phyloP scores from a whole-genome alignment of 2,113 vertebrate genomes.

The Gallinago paraguaiae region DNA sequence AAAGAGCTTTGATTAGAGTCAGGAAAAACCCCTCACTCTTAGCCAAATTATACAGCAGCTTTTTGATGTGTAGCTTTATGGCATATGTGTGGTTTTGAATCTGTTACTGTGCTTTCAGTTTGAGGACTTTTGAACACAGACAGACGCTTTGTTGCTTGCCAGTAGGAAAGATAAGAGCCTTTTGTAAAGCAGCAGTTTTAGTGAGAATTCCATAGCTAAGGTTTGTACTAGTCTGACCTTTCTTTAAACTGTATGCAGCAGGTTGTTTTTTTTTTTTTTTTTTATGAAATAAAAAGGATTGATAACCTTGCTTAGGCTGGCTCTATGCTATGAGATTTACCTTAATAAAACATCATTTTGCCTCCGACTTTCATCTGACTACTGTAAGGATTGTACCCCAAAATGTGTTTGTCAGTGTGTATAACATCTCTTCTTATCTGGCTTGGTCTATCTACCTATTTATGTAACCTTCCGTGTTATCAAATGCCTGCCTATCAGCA shows the following conservation, averaged over 20 bases:
- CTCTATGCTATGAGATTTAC: neutral
- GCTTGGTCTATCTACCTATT: neutral
- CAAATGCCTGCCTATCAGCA: neutral
- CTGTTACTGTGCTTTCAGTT: neutral
- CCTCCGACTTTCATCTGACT: neutral
- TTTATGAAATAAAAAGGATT: neutral
- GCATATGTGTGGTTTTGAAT: neutral
- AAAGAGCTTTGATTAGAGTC: neutral
- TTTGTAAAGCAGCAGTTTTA: neutral
- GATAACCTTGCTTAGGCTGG: neutral
- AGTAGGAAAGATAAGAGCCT: neutral
- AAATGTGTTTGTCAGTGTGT: neutral
- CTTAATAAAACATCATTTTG: neutral
- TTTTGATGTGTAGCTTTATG: neutral
- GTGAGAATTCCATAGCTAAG: neutral
- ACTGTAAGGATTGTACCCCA: neutral
- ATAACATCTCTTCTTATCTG: neutral
- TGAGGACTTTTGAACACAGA: neutral
- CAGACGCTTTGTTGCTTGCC: neutral
- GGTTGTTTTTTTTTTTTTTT: neutral
- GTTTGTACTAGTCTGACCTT: neutral
- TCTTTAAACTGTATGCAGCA: neutral
- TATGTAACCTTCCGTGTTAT: neutral
- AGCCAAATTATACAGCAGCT: neutral
- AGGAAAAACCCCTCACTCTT: neutral